Percentiles rank a stretch among this genome's conserved stretches.
Conservation (phyloP, 2,888 invertebrate genomes). For the Chironomus riparius region DNA sequence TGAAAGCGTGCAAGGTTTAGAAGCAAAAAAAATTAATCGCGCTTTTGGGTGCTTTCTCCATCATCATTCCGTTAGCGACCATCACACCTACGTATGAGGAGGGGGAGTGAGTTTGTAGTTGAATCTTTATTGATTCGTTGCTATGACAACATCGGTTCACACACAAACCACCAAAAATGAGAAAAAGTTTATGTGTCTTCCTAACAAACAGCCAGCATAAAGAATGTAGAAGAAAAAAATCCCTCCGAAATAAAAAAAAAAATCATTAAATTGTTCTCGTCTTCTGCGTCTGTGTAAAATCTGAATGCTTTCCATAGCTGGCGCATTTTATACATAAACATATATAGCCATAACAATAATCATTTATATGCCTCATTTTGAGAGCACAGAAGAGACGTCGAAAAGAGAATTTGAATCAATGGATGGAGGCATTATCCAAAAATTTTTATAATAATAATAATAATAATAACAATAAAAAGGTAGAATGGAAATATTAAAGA, state of each 20-base stretch:
- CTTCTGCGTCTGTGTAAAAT: conserved; percentile 25
- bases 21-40: conserved; percentile 8
- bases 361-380: too few species aligned
- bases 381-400: not conserved
- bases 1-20: not conserved
- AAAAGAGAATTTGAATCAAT: not conserved
- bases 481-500: not conserved
- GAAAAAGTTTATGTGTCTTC: conserved; percentile 15
- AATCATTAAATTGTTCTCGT: conserved; percentile 17
- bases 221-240: not conserved
- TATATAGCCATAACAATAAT: too few species aligned
- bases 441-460: not conserved
- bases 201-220: not conserved
- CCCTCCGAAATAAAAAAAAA: conserved; percentile 2
- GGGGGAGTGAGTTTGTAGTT: not conserved
- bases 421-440: conserved; percentile 2
- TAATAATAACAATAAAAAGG: not conserved
- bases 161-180: conserved; percentile 26
- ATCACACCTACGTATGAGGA: too few species aligned
- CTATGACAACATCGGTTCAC: conserved; percentile 30
- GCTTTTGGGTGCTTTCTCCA: not conserved
- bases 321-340: too few species aligned
- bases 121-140: conserved; percentile 30
- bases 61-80: too few species aligned
- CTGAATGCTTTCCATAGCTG: not conserved